A percentile compares a stretch with the other conserved stretches of the same genome.
These are phyloP conservation scores for Adrianichthys oophorus DNA, from an alignment of 2,797 vertebrate species.

Conservation along the genomic window DNA sequence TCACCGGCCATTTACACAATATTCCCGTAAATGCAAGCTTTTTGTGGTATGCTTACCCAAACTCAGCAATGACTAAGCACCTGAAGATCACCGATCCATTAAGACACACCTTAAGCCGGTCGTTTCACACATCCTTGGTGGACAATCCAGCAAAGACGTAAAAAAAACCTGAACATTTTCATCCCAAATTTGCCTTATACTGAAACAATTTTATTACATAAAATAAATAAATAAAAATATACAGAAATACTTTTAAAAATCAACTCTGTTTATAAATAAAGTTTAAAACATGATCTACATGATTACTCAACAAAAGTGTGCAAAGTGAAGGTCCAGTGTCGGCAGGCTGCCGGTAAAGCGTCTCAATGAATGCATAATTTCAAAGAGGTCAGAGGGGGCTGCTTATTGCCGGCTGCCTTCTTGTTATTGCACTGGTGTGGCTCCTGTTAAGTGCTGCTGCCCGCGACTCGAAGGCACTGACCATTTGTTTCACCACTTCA, in stretches of 20 bases:
- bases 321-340: slow-evolving; percentile 41
- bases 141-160: not conserved
- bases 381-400: not conserved
- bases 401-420: slow-evolving; percentile 31
- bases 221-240: slow-evolving; percentile 59
- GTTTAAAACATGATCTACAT: slow-evolving; percentile 12
- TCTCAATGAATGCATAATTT: not conserved
- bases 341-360: not conserved
- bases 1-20: not conserved
- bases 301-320: slow-evolving; percentile 1
- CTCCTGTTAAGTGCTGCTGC: slow-evolving; percentile 67
- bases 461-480: slow-evolving; percentile 75
- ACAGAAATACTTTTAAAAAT: slow-evolving; percentile 51
- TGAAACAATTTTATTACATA: slow-evolving; percentile 4
- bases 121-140: not conserved
- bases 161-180: not conserved
- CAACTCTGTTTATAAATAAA: slow-evolving; percentile 51
- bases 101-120: not conserved
- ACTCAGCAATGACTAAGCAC: slow-evolving; percentile 4
- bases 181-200: slow-evolving; percentile 6
- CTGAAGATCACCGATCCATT: not conserved
- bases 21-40: not conserved
- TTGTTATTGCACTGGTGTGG: slow-evolving; percentile 22
- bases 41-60: not conserved
- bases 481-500: slow-evolving; percentile 83